Evolutionary conservation across 2,797 vertebrate genomes (phyloP), one percentile per base, ranked within the genome.

Genomic region (Acomys russatus): DNA sequence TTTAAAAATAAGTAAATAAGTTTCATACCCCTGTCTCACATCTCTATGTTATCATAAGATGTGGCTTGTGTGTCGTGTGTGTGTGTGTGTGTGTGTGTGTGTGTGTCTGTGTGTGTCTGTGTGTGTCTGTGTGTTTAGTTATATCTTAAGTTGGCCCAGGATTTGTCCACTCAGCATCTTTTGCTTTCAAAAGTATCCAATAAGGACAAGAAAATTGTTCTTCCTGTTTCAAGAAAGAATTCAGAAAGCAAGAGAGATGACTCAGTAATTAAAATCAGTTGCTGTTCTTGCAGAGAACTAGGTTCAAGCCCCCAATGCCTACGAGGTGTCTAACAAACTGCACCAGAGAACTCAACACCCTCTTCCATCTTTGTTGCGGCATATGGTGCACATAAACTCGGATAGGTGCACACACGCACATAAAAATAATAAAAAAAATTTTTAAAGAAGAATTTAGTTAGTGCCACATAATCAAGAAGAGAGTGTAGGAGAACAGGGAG

Each of bases 141-240:
- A 68, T 80, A 76, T 80, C 73, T 88, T 70, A 74, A 56, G 18
- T 61, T 85, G 44, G 15, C 14, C 82, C 35, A 54, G 10, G 25
- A 28, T 66, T 28, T 33, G 9, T n/a, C 44, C 70, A 64, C 56
- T 87, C 91, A 66, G 35, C 33, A 90, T 35, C 9, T 84, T 88
- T 94, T 74, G 38, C 49, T 96, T 93, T 96, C 77, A 77, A 35
- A 96, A 73, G 2, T 92, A 51, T 83, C 78, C 12, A n/a, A 12
- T 93, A 73, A 85, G 66, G 35, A 82, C 63, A 79, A 80, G 80
- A 70, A 68, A 94, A 77, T 80, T 63, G 23, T 51, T 59, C 91
- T 92, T 80, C 33, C 54, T 88, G 33, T 74, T 87, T 84, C 30
- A 82, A 80, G 78, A 93, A 84, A 95, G 63, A 89, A 71, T 56